These are phyloP conservation scores for Erpetoichthys calabaricus DNA, from an alignment of 2,797 vertebrate species.

Conservation along the genomic window DNA sequence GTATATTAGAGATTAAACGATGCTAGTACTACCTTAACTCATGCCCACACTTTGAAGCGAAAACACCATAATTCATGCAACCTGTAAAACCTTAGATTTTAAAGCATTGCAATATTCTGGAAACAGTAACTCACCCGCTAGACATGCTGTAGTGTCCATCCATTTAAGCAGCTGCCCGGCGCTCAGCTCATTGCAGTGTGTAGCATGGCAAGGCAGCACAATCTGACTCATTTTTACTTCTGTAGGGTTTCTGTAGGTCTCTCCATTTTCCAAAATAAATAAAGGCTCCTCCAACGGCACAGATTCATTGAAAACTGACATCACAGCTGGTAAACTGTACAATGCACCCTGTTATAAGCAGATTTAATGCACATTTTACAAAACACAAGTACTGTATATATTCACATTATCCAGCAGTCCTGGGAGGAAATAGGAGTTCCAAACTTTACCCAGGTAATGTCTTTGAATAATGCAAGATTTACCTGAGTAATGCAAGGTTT, in stretches of 20 bases:
- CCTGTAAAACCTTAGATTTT: too few species aligned
- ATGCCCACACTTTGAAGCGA: too few species aligned
- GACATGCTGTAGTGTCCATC: constrained; percentile 90
- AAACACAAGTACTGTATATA: too few species aligned
- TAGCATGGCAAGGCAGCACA: constrained; percentile 83
- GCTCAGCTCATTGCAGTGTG: constrained; percentile 76
- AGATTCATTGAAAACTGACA: constrained; percentile 20
- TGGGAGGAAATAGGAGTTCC: neutral
- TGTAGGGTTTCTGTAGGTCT: constrained; percentile 58
- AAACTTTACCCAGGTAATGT: too few species aligned
- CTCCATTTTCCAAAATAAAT: constrained; percentile 37
- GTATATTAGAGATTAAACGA: too few species aligned
- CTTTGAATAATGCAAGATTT: too few species aligned
- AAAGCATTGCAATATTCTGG: too few species aligned
- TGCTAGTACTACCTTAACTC: too few species aligned
- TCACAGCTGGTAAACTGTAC: constrained; percentile 25
- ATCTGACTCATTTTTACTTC: constrained; percentile 96
- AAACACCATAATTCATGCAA: too few species aligned
- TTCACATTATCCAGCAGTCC: too few species aligned
- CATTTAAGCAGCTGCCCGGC: constrained; percentile 87
- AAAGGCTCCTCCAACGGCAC: constrained; percentile 20
- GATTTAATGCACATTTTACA: neutral
- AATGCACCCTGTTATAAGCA: constrained; percentile 1
- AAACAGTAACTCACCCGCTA: constrained; percentile 58
- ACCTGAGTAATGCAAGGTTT: too few species aligned